A percentile compares a stretch with the other conserved stretches of the same genome.
These are phyloP conservation scores for Sisyra nigra DNA, from an alignment of 2,888 invertebrate genomes.

Conservation along the genomic window DNA sequence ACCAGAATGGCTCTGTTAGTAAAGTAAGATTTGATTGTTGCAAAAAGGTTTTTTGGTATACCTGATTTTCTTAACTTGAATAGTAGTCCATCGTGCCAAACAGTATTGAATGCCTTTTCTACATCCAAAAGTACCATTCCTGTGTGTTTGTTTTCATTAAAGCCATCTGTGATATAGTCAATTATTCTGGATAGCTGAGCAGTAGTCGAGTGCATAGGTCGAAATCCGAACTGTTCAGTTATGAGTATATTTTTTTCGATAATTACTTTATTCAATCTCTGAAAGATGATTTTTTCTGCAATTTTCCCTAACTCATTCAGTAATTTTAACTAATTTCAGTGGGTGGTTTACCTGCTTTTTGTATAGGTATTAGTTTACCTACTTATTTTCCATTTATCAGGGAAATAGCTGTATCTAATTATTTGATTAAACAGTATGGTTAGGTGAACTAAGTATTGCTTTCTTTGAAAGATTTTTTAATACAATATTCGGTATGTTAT, in stretches of 20 bases:
- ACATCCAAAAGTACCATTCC: constrained; percentile 17
- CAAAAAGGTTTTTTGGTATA: constrained; percentile 12
- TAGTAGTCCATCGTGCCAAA: constrained; percentile 16
- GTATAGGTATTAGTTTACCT: no score
- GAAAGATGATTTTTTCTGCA: constrained; percentile 13
- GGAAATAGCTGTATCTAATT: no score
- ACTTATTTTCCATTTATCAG: no score
- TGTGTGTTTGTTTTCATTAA: constrained; percentile 13
- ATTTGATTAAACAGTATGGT: no score
- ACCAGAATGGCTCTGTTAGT: constrained; percentile 13
- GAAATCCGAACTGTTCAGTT: constrained; percentile 17
- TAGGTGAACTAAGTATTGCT: no score
- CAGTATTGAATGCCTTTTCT: constrained; percentile 17
- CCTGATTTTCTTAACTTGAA: constrained; percentile 12
- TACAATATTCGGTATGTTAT: no score
- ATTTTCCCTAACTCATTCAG: constrained; percentile 14
- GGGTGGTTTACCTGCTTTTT: no score
- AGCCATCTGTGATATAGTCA: constrained; percentile 12
- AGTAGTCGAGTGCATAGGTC: constrained; percentile 14
- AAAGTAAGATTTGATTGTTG: constrained; percentile 14
- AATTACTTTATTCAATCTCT: constrained; percentile 7
- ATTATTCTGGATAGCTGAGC: constrained; percentile 16
- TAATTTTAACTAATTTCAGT: no score
- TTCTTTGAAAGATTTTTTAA: no score
- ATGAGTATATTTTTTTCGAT: constrained; percentile 10